Percentiles rank a stretch among this genome's conserved stretches.
Conservation (phyloP, 2,113 vertebrate genomes). For the Oncorhynchus nerka region DNA sequence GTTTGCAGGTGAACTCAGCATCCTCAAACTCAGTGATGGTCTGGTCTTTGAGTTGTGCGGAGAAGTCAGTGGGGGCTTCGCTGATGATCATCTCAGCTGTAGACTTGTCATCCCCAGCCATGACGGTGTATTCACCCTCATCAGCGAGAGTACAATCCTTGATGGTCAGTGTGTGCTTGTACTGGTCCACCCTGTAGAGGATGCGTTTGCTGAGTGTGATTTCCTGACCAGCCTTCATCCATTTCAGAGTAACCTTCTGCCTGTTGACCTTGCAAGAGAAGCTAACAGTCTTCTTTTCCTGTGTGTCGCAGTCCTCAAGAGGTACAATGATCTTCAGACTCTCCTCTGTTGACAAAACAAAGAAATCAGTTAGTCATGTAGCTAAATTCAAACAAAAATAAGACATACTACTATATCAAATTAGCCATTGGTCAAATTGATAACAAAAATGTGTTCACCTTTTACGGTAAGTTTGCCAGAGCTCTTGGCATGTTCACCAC, state of each 20-base stretch:
- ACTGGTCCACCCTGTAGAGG: conserved; percentile 89
- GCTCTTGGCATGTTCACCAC: conserved; percentile 88
- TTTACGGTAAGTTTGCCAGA: conserved; percentile 82
- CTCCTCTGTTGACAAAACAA: conserved; percentile 80
- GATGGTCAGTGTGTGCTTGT: conserved; percentile 91
- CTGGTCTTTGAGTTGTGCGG: conserved; percentile 86
- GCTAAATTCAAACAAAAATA: background rate
- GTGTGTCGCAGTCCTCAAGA: conserved; percentile 93
- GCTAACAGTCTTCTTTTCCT: conserved; percentile 92
- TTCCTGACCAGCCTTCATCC: conserved; percentile 91
- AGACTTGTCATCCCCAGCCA: conserved; percentile 87
- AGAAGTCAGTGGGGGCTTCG: conserved; percentile 94
- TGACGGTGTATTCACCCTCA: conserved; percentile 92
- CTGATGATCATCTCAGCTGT: conserved; percentile 94
- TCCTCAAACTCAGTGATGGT: conserved; percentile 96
- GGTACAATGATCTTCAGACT: conserved; percentile 90
- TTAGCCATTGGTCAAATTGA: background rate
- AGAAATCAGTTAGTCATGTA: background rate
- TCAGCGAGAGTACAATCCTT: conserved; percentile 92
- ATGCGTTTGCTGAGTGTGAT: conserved; percentile 82
- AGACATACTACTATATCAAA: background rate
- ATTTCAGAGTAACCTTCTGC: conserved; percentile 86
- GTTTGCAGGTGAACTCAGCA: conserved; percentile 89
- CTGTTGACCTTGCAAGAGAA: conserved; percentile 98
- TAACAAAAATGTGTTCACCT: conserved; percentile 72